Evolutionary conservation across 2,797 vertebrate species (phyloP), one percentile per base, ranked within the genome.

Genomic region (Momotus momota): DNA sequence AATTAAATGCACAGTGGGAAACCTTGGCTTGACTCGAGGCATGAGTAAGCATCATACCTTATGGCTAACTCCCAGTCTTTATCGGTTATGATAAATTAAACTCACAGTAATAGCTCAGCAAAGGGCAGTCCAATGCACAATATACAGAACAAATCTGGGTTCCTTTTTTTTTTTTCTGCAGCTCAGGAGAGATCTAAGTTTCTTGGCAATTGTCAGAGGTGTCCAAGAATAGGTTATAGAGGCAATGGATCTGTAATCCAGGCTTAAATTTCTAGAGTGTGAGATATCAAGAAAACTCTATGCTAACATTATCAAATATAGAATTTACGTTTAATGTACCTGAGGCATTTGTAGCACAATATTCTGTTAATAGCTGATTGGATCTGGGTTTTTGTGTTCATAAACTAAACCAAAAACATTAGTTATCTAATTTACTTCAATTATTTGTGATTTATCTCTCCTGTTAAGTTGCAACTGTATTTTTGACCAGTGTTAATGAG

Each of bases 1-100:
- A 90, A 79, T 95, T 94, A 88, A 91, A 84, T 67, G 26, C 45
- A 88, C 46, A 72, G n/a, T 75, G 14, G 46, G 77, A 88, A 75
- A 23, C 64, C 66, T 94, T 90, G 55, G 10, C 31, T 86, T 88
- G 41, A 72, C 52, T 91, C 86, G 18, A 74, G 20, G 16, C 41
- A 66, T 51, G 58, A 88, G n/a, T 17, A 81, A 86, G 43, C 25
- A 33, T 54, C 66, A 69, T 79, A 86, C 46, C 46, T 91, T 75
- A 54, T 38, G 43, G 38, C 29, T 65, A 93, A 38, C 26, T 84
- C 33, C 8, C 29, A 25, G 16, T 62, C 38, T 86, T 85, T 61
- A 93, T 43, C 57, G 51, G 27, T 54, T 90, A 48, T 81, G 74
- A 94, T 60, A 79, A 87, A 90, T 69, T 78, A 88, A 86, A 77